Base-by-base conservation (phyloP, 2,888 invertebrate genomes). In the Priocnemis perturbator region DNA sequence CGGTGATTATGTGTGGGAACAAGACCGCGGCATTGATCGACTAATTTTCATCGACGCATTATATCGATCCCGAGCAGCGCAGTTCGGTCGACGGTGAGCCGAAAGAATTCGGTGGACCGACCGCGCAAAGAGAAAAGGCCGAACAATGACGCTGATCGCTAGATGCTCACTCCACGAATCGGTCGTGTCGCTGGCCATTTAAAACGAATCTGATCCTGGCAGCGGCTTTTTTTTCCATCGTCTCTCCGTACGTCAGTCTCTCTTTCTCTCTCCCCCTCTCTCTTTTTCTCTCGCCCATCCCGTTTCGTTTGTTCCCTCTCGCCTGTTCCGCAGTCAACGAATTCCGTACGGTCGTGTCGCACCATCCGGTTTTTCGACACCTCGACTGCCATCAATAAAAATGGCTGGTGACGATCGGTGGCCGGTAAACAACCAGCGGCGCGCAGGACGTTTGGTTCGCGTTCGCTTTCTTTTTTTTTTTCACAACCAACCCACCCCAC, bases 361-460 rank as follows among this genome's bases (percentile, higher is more conserved):
- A 63, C 67, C 68, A 74, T 79, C 69, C 78, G 78, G 20, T 53
- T 59, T 45, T 52, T 60, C 67, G 75, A 76, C 76, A 71, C 69
- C 66, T 21, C 37, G 53, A 47, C 60, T 52, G 60, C 67, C 68
- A 63, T 65, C 74, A 65, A 78, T 71, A 76, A 78, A 81, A 78
- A 78, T 78, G 76, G 73, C 59, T 72, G 71, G 73, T 69, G 73
- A 73, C 74, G 72, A 68, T 71, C 63, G 64, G 58, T n/a, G 71
- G 61, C 71, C 64, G 68, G 71, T 71, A 68, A 76, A 79, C 80
- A 76, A 79, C 64, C 69, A 56, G 71, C 52, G 60, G 52, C 56
- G 55, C 63, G n/a, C 48, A n/a, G 14, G 21, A 15, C 26, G 30
- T 44, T 5, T n/a, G 3, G 19, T 4, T n/a, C 47, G 17, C 9